phyloP scores from a whole-genome alignment of 2,113 vertebrate genomes.

The Pseudopodoces humilis region DNA sequence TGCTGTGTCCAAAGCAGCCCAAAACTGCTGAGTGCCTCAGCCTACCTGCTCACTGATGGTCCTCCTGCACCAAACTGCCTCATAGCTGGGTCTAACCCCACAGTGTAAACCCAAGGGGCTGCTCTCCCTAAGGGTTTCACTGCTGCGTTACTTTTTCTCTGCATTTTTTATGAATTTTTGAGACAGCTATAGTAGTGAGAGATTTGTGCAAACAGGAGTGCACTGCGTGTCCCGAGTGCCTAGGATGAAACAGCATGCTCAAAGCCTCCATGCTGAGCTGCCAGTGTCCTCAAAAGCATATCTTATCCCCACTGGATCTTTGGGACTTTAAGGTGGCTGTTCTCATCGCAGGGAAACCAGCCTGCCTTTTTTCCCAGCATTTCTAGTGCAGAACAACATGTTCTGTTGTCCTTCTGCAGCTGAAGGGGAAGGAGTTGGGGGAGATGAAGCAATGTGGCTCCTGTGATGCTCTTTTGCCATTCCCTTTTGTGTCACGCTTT shows the following conservation, averaged over 20 bases:
- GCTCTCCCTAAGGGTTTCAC: rapidly evolving
- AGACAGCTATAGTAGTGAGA: neutral
- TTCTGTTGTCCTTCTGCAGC: neutral
- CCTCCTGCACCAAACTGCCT: neutral
- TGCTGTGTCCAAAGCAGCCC: neutral
- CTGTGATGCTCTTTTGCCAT: neutral
- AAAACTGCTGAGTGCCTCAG: neutral
- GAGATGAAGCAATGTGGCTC: rapidly evolving
- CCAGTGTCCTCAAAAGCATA: neutral
- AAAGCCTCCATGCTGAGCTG: neutral
- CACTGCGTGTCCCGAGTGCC: neutral
- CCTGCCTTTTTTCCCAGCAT: neutral
- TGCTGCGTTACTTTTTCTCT: neutral
- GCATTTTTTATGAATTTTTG: neutral
- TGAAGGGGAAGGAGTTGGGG: neutral
- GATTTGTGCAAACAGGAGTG: neutral
- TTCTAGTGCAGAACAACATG: neutral
- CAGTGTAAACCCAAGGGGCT: neutral
- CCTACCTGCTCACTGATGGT: neutral
- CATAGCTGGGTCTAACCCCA: neutral
- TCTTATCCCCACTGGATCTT: neutral
- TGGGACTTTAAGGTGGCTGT: neutral
- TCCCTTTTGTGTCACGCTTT: neutral
- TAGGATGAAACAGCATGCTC: neutral
- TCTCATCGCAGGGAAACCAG: neutral